phyloP scores from a whole-genome alignment of 2,797 vertebrate species.

The Corythornis leucogaster region DNA sequence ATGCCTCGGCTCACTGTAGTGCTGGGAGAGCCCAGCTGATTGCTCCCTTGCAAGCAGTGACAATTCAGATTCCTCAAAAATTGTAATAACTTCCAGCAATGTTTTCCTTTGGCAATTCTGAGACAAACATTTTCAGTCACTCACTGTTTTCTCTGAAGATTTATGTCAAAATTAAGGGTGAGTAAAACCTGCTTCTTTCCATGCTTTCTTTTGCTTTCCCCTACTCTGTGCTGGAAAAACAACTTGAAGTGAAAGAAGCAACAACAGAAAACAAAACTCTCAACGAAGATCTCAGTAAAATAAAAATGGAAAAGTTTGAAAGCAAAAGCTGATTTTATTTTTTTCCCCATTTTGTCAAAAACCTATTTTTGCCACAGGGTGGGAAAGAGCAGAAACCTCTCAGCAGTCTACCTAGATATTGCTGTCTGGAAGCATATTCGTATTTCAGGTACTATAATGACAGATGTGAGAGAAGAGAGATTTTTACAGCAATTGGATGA shows the following conservation, averaged over 20 bases:
- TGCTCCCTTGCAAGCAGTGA: not conserved
- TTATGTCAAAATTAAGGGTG: not conserved
- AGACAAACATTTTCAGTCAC: slow-evolving; percentile 4
- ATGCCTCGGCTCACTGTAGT: not conserved
- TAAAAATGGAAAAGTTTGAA: not conserved
- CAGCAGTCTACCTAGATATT: not conserved
- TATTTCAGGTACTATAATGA: not conserved
- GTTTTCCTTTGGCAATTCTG: not conserved
- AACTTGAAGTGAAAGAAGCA: not conserved
- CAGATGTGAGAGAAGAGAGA: not conserved
- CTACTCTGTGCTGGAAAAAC: not conserved
- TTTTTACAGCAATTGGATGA: not conserved
- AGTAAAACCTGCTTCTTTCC: not conserved
- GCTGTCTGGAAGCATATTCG: not conserved
- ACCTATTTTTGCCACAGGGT: not conserved
- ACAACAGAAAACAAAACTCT: not conserved
- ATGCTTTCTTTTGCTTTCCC: not conserved
- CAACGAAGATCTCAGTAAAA: not conserved
- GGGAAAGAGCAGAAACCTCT: not conserved
- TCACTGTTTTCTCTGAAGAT: not conserved
- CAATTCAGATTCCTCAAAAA: slow-evolving; percentile 22
- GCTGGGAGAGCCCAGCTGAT: not conserved
- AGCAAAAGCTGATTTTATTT: not conserved
- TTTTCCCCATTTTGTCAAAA: not conserved
- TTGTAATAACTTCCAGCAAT: not conserved